These are phyloP conservation scores for Falco naumanni DNA, from an alignment of 2,797 vertebrate species.

Conservation along the genomic window DNA sequence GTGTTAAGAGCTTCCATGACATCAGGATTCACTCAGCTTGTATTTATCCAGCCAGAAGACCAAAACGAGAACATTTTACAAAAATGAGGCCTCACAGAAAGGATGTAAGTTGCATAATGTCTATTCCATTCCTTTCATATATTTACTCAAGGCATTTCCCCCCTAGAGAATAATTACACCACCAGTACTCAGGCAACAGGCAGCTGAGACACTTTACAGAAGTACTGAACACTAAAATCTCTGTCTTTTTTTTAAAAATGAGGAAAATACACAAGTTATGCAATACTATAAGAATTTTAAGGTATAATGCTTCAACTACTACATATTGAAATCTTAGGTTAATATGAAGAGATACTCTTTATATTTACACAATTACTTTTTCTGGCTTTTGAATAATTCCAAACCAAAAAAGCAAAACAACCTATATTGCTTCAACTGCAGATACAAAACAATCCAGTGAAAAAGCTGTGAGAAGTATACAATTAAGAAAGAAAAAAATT, in stretches of 20 bases:
- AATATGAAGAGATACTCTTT: neutral
- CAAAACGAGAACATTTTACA: conserved; percentile 6
- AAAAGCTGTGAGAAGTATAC: neutral
- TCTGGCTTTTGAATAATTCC: neutral
- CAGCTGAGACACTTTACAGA: conserved; percentile 38
- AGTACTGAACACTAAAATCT: neutral
- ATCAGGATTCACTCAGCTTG: conserved; percentile 7
- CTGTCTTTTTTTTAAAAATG: fast-evolving
- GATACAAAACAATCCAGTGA: neutral
- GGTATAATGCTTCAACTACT: neutral
- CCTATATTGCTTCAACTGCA: neutral
- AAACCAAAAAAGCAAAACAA: neutral
- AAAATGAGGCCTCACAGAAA: conserved; percentile 32
- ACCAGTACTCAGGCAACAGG: conserved; percentile 33
- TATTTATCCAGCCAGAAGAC: conserved; percentile 27
- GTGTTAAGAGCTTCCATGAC: neutral
- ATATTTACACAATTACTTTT: neutral
- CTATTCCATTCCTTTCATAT: conserved; percentile 32
- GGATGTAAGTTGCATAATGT: conserved; percentile 12
- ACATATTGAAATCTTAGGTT: neutral
- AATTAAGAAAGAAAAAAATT: neutral
- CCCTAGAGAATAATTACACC: conserved; percentile 61
- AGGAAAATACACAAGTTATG: neutral
- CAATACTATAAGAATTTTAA: neutral
- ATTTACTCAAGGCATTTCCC: conserved; percentile 52